phyloP scores from a whole-genome alignment of 2,888 invertebrate genomes.

The Endomychus coccineus region DNA sequence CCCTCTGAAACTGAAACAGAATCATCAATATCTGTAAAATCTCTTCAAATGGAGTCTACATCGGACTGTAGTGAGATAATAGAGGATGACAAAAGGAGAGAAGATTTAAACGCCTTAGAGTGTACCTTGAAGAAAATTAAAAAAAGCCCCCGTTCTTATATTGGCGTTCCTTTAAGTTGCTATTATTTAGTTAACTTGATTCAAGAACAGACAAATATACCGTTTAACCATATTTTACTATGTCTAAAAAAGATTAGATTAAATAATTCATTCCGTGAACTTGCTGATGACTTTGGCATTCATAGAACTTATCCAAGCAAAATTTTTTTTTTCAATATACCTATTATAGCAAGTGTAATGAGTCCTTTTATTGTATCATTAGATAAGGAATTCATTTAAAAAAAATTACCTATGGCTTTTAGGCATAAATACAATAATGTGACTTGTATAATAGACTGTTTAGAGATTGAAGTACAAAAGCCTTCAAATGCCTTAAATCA shows the following conservation, averaged over 20 bases:
- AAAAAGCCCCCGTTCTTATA: constrained; percentile 1
- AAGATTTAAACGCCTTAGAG: constrained; percentile 1
- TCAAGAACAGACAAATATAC: constrained; percentile 1
- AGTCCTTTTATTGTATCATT: too few relatives aligned
- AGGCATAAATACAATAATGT: constrained; percentile 12
- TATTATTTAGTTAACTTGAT: constrained; percentile 4
- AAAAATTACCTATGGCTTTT: constrained; percentile 15
- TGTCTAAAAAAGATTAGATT: constrained; percentile 4
- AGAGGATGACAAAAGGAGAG: not conserved
- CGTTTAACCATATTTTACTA: constrained; percentile 1
- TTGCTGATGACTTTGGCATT: constrained; percentile 4
- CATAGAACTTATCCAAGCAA: too few relatives aligned
- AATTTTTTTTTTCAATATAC: too few relatives aligned
- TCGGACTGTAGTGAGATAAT: not conserved
- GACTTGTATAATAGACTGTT: constrained; percentile 16
- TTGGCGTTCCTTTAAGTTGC: constrained; percentile 5
- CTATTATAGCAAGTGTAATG: too few relatives aligned
- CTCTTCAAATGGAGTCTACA: not conserved
- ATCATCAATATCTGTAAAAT: not conserved
- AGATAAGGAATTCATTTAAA: too few relatives aligned
- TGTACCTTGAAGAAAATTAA: constrained; percentile 1
- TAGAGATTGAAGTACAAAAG: constrained; percentile 18
- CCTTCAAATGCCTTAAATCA: constrained; percentile 14
- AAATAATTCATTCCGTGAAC: constrained; percentile 4
- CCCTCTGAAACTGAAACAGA: not conserved